Conservation (phyloP, 1,140 invertebrate genomes). For the Brachionus koreanus region DNA sequence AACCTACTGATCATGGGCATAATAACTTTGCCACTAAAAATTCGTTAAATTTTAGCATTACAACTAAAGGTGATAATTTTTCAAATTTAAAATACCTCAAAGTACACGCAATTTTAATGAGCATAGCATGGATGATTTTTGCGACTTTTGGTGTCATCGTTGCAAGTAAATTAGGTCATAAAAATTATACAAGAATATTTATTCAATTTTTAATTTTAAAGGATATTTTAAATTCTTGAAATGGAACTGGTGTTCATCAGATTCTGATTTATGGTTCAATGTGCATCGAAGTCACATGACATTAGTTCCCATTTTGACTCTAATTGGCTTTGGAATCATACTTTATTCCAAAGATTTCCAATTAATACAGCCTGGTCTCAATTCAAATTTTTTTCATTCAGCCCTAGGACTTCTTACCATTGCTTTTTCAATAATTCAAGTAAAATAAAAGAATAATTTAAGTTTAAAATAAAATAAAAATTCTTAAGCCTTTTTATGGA, state of each 20-base stretch:
- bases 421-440: neutral
- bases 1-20: neutral
- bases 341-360: neutral
- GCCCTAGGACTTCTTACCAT: neutral
- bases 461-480: neutral
- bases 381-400: slow-evolving; percentile 3
- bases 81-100: neutral
- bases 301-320: neutral
- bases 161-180: neutral
- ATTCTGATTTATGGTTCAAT: neutral
- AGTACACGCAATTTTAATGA: slow-evolving; percentile 27
- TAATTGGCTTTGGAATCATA: neutral
- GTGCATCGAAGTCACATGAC: neutral
- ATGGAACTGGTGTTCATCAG: neutral
- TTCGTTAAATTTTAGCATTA: neutral
- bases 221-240: slow-evolving; percentile 19
- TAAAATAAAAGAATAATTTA: neutral
- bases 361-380: neutral
- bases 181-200: neutral
- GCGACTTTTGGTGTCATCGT: slow-evolving; percentile 14
- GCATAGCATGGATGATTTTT: neutral
- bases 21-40: neutral
- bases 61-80: neutral
- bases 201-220: neutral
- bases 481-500: neutral